Percentiles rank a stretch among this genome's conserved stretches.
These are phyloP conservation scores for Mayetiola destructor DNA, from an alignment of 2,888 invertebrate genomes.

Conservation along the genomic window DNA sequence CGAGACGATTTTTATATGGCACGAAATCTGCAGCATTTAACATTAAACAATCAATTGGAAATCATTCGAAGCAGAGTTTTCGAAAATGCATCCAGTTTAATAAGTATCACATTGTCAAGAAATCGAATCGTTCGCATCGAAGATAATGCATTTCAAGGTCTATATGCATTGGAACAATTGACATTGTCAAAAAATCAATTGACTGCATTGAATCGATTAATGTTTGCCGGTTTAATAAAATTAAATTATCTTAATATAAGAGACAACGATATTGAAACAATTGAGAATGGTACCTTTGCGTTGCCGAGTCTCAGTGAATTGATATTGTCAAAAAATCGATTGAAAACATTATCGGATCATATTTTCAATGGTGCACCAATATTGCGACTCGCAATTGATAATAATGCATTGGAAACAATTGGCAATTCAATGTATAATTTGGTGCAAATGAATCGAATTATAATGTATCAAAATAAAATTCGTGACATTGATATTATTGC, in stretches of 20 bases:
- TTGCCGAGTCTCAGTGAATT: not conserved
- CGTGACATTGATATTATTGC: constrained; percentile 10
- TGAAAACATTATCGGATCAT: not conserved
- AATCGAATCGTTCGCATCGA: constrained; percentile 1
- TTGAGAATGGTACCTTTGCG: constrained; percentile 3
- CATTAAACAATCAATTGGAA: constrained; percentile 10
- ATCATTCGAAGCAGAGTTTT: not conserved
- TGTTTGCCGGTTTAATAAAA: not conserved
- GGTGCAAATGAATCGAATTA: not conserved
- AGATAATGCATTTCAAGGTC: constrained; percentile 3
- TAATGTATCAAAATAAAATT: constrained; percentile 10
- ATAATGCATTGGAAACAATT: not conserved
- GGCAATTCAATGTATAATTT: not conserved
- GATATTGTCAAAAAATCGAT: not conserved
- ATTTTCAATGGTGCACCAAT: not conserved
- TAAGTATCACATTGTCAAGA: not conserved
- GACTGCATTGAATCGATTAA: not conserved
- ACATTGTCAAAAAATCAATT: constrained; percentile 4
- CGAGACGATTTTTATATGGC: not conserved
- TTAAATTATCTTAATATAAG: not conserved
- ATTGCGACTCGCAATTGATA: not conserved
- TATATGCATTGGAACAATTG: constrained; percentile 1
- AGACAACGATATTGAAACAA: not conserved
- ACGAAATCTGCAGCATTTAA: not conserved
- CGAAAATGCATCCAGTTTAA: not conserved